A percentile compares a stretch with the other conserved stretches of the same genome.
phyloP scores from a whole-genome alignment of 2,113 vertebrate genomes.

The Cettia cetti region DNA sequence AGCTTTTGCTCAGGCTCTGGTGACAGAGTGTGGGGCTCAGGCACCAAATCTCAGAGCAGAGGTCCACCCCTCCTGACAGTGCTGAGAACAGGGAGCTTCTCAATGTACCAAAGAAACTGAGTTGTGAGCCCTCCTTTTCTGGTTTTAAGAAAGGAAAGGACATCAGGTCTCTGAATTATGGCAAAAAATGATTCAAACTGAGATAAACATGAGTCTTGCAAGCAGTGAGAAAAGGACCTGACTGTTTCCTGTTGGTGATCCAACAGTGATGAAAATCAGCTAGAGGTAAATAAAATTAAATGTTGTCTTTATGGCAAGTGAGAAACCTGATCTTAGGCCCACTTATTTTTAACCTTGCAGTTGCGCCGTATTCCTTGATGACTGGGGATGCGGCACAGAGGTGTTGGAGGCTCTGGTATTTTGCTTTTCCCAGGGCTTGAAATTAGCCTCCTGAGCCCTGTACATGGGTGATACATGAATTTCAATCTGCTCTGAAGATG shows the following conservation, averaged over 20 bases:
- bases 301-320: neutral
- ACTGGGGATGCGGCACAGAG: neutral
- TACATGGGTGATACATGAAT: neutral
- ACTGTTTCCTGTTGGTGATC: neutral
- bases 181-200: neutral
- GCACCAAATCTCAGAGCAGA: neutral
- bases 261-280: neutral
- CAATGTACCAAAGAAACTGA: neutral
- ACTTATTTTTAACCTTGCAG: neutral
- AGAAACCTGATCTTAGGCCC: neutral
- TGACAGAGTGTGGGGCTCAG: rapidly evolving
- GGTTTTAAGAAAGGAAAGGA: neutral
- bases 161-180: neutral
- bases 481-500: neutral
- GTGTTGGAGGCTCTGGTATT: neutral
- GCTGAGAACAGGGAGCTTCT: neutral
- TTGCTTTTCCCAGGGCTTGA: neutral
- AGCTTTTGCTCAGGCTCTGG: neutral
- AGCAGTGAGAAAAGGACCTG: neutral
- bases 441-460: neutral
- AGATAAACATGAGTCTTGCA: neutral
- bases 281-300: neutral
- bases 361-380: neutral
- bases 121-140: neutral
- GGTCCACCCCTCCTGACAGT: neutral